phyloP scores from a whole-genome alignment of 2,113 vertebrate genomes.

The Pomatorhinus ruficollis region DNA sequence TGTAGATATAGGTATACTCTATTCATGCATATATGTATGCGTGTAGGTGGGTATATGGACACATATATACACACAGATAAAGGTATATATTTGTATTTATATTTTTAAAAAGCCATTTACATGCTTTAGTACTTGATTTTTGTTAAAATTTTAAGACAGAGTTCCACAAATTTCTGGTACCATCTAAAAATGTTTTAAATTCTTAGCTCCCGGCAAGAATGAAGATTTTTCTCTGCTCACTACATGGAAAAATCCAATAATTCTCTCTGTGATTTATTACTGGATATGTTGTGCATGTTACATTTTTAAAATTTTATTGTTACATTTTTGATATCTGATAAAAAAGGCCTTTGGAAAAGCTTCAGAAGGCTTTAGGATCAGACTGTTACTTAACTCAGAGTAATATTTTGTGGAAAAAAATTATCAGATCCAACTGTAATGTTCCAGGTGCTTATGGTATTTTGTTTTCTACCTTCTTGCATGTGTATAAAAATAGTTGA shows the following conservation, averaged over 20 bases:
- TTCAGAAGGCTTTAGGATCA: background rate
- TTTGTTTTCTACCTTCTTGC: background rate
- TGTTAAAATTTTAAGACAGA: background rate
- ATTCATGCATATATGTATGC: background rate
- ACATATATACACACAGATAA: rapidly evolving
- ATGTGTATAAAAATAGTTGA: background rate
- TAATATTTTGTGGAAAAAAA: background rate
- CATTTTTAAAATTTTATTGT: background rate
- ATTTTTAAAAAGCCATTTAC: background rate
- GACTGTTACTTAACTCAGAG: background rate
- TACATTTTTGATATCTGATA: background rate
- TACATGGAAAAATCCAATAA: background rate
- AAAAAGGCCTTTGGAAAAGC: background rate
- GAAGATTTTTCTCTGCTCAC: background rate
- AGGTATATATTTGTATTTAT: background rate
- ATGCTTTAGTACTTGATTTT: background rate
- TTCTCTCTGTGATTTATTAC: background rate
- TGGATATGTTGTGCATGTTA: background rate
- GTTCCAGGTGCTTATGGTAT: background rate
- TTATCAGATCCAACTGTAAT: background rate
- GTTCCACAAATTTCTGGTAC: background rate
- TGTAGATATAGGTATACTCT: background rate
- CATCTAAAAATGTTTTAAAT: background rate
- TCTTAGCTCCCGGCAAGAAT: background rate
- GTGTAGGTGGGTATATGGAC: background rate